Conservation (phyloP, 64 coral and sea anemone genomes). For the Stichodactyla mertensii region DNA sequence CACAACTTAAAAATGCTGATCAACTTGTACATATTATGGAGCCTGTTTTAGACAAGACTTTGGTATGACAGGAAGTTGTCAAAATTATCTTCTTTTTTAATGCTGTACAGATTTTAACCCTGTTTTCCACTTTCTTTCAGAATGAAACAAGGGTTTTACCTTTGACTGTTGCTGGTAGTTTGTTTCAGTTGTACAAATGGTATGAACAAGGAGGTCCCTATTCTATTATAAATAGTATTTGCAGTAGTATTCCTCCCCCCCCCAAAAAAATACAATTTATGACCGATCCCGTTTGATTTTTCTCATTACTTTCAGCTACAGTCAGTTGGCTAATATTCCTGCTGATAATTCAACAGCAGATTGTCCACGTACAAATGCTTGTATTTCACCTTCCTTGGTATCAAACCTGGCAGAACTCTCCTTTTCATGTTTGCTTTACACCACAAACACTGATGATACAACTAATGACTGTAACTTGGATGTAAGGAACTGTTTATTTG, state of each 20-base stretch:
- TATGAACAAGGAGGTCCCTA: background rate
- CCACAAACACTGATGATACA: background rate
- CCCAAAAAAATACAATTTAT: no score
- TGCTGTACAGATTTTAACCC: background rate
- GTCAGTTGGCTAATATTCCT: background rate
- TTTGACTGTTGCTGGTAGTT: constrained; percentile 13
- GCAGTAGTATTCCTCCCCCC: background rate
- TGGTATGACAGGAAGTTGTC: background rate
- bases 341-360: background rate
- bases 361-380: background rate
- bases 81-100: background rate
- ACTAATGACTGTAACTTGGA: background rate
- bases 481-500: background rate
- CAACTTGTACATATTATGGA: background rate
- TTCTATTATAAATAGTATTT: background rate
- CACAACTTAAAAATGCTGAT: background rate
- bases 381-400: background rate
- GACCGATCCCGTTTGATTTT: background rate
- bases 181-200: constrained; percentile 22
- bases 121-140: constrained; percentile 3
- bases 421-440: constrained; percentile 25
- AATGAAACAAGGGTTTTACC: constrained; percentile 31
- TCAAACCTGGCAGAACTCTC: constrained; percentile 16
- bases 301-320: background rate
- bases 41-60: background rate